Conservation (phyloP, 2,888 invertebrate species). For the Muscina levida region DNA sequence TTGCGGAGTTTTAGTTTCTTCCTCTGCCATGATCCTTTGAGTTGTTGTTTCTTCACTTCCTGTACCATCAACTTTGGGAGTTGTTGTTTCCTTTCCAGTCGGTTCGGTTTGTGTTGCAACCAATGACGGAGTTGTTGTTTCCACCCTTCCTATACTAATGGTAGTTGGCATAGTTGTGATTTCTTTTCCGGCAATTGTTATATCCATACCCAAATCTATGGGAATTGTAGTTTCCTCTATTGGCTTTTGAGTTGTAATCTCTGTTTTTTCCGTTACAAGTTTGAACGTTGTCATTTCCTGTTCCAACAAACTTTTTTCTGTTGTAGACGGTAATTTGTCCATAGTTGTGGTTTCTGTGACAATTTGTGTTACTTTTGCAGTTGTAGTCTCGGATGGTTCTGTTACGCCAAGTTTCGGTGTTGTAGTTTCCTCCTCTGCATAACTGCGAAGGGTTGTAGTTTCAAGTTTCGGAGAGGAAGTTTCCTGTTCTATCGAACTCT, state of each 20-base stretch:
- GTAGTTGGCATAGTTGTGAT: neutral
- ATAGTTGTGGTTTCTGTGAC: neutral
- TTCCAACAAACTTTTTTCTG: too few species aligned
- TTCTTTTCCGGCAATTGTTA: neutral
- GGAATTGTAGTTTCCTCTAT: neutral
- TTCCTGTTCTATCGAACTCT: neutral
- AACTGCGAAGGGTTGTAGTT: neutral
- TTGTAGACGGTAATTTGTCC: too few species aligned
- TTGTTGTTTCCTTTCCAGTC: neutral
- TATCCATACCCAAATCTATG: neutral
- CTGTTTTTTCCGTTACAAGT: neutral
- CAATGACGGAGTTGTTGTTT: neutral
- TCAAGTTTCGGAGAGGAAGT: neutral
- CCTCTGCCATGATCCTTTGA: neutral
- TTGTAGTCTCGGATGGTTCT: constrained; percentile 2
- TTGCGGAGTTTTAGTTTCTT: neutral
- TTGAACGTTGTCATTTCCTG: too few species aligned
- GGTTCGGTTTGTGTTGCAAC: neutral
- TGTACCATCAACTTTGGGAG: neutral
- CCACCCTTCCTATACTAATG: neutral
- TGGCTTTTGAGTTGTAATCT: neutral
- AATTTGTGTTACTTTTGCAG: neutral
- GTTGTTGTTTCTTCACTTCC: neutral
- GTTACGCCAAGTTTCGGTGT: too few species aligned
- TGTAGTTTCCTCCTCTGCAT: neutral